phyloP scores from a whole-genome alignment of 2,888 invertebrate species.

The Seira sanloemensis region DNA sequence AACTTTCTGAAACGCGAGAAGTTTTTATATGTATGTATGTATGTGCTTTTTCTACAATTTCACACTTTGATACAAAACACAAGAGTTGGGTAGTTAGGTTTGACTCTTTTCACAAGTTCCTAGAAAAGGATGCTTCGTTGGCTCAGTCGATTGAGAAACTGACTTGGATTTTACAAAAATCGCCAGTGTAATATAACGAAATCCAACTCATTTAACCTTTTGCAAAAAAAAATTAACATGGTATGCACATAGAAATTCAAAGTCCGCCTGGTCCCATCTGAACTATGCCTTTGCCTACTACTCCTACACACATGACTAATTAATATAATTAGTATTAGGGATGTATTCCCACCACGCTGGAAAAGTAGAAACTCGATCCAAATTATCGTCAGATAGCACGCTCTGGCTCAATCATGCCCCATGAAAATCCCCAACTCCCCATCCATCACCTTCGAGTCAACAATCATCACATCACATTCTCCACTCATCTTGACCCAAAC shows the following conservation, averaged over 20 bases:
- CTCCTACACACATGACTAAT: too few species aligned
- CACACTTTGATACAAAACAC: neutral
- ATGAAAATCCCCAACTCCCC: too few species aligned
- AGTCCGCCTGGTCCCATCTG: neutral
- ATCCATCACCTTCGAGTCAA: too few species aligned
- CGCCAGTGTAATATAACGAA: too few species aligned
- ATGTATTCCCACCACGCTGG: too few species aligned
- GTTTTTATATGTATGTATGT: neutral
- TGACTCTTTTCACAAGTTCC: neutral
- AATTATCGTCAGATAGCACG: too few species aligned
- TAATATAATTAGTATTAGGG: neutral
- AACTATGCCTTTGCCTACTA: slow-evolving; percentile 8
- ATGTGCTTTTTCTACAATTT: neutral
- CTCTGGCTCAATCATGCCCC: too few species aligned
- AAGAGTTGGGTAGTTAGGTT: neutral
- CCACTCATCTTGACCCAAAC: too few species aligned
- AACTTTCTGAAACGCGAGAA: neutral
- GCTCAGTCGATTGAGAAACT: neutral
- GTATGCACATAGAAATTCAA: neutral
- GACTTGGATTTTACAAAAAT: too few species aligned
- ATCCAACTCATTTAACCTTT: neutral
- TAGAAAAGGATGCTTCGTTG: neutral
- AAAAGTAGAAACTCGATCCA: too few species aligned
- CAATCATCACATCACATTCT: too few species aligned
- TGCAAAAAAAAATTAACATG: neutral